These are phyloP conservation scores for Pyrgilauda ruficollis DNA, from an alignment of 2,113 vertebrate genomes.

Conservation along the genomic window DNA sequence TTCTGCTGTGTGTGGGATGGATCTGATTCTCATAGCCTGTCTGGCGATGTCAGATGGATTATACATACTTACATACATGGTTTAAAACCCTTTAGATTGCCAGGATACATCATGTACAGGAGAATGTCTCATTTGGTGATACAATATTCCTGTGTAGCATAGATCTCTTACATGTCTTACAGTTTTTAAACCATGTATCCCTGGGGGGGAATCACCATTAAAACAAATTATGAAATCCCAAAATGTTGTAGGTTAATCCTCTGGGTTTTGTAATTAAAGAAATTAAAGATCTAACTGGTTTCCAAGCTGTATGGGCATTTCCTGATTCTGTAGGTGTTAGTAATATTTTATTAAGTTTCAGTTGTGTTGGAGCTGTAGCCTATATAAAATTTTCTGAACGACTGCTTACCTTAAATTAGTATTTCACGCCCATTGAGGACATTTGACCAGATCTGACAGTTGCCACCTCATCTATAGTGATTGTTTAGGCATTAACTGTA, in stretches of 20 bases:
- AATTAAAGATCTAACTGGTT: neutral
- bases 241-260: neutral
- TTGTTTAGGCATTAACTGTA: neutral
- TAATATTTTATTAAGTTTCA: neutral
- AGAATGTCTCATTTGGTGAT: neutral
- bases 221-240: neutral
- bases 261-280: neutral
- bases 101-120: neutral
- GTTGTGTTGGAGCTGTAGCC: neutral
- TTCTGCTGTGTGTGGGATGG: neutral
- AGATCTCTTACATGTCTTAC: neutral
- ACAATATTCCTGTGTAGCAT: neutral
- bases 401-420: neutral
- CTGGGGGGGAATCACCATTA: neutral
- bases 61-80: neutral
- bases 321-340: neutral
- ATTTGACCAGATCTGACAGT: neutral
- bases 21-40: neutral
- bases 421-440: neutral
- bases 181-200: neutral
- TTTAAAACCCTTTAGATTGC: slow-evolving; percentile 4
- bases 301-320: neutral
- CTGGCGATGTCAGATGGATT: neutral
- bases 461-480: neutral
- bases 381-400: neutral